phyloP scores from a whole-genome alignment of 2,113 vertebrate species.

The Monopterus albus region DNA sequence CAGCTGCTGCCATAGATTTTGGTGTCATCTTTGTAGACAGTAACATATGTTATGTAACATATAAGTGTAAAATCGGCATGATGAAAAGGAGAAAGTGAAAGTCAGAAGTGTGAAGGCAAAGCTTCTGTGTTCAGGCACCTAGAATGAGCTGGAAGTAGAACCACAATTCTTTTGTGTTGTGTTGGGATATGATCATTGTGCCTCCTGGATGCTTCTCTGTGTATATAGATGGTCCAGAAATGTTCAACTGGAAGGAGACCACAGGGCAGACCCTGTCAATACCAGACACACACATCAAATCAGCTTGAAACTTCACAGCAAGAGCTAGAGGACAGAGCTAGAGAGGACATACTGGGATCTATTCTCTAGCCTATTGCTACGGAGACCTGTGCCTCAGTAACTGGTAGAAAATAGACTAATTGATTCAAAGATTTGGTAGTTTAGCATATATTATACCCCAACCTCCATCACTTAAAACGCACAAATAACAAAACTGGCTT shows the following conservation, averaged over 20 bases:
- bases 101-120: neutral
- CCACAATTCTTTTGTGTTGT: neutral
- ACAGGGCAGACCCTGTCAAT: no score
- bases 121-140: neutral
- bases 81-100: neutral
- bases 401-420: no score
- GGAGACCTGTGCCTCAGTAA: no score
- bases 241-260: neutral
- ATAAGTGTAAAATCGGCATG: neutral
- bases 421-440: no score
- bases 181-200: neutral
- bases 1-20: constrained; percentile 52
- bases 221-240: neutral
- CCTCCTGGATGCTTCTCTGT: neutral
- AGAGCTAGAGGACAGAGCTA: no score
- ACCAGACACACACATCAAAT: no score
- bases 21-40: constrained; percentile 13
- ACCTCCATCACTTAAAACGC: no score
- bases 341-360: no score
- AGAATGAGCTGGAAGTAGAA: neutral
- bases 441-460: no score
- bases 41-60: neutral
- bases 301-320: no score
- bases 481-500: no score
- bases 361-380: no score